Base-by-base conservation (phyloP, 2,113 vertebrate species). In the Neolamprologus sp. region DNA sequence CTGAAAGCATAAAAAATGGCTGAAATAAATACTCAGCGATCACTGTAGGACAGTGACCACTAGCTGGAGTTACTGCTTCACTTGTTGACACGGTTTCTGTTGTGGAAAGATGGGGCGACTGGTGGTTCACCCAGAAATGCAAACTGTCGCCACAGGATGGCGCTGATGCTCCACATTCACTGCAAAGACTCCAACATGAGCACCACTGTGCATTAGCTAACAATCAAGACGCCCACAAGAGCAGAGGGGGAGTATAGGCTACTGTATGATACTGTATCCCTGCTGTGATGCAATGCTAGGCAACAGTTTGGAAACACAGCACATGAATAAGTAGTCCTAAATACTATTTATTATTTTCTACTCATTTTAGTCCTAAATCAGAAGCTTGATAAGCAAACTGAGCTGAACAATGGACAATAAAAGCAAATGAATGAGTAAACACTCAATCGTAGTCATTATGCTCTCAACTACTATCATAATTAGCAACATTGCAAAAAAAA, bases 101-200 rank as follows among this genome's bases (percentile, higher is more conserved):
- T n/a, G 19, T 33, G 88, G 37, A 58, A 53, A 26, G 5, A 35
- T 21, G 60, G 28, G 2, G 28, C n/a, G 40, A 35, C 13, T 28
- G 21, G 12, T 10, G 49, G 3, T 17, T 40, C 57, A 58, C 53
- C 28, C n/a, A 73, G 42, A 58, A 10, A 53, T 83, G 1, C 73
- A 79, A 54, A 21, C 12, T 83, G 14, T 58, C 35, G 33, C 90
- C 95, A 91, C 91, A 82, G 60, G 92, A 81, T 89, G 92, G 78
- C 11, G 80, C 4, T 23, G 3, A 81, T 11, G 9, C 17, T 26
- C 58, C 80, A 80, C 54, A 23, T 65, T 81, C 17, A 75, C 40
- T 57, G 9, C 30, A 65, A 45, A 58, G 7, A 47, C 4, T 7
- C 37, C 10, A n/a, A 28, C 9, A 23, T 5, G 1, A 42, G 9